Conservation (phyloP, 2,888 invertebrate species). For the Cenopis cana region DNA sequence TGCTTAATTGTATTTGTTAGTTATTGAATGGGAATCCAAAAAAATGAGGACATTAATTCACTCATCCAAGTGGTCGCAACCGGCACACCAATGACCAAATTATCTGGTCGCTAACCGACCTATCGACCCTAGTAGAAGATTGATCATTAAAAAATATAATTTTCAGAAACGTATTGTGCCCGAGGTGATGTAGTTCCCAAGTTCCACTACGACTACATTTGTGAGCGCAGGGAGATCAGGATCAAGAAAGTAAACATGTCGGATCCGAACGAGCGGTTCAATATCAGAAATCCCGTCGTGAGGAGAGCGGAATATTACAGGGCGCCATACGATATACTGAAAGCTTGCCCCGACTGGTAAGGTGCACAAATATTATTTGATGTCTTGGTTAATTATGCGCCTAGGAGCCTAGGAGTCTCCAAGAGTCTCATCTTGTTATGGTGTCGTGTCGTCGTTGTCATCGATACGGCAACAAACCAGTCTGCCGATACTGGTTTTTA, state of each 20-base stretch:
- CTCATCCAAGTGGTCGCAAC: too few species aligned
- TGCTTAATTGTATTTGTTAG: too few species aligned
- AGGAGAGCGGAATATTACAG: slow-evolving; percentile 78
- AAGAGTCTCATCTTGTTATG: too few species aligned
- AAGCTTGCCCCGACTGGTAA: slow-evolving; percentile 79
- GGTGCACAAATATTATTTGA: slow-evolving; percentile 31
- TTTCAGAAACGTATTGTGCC: slow-evolving; percentile 71
- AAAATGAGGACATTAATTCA: too few species aligned
- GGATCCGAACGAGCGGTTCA: slow-evolving; percentile 77
- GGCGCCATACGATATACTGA: slow-evolving; percentile 77
- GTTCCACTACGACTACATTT: slow-evolving; percentile 80
- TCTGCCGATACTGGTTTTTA: too few species aligned
- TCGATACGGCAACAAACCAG: too few species aligned
- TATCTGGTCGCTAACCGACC: too few species aligned
- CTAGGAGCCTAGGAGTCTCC: too few species aligned
- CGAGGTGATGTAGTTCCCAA: slow-evolving; percentile 74
- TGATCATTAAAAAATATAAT: background rate
- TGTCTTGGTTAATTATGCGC: background rate
- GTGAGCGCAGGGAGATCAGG: slow-evolving; percentile 73
- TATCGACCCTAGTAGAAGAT: too few species aligned
- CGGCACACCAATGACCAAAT: too few species aligned
- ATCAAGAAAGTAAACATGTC: slow-evolving; percentile 76
- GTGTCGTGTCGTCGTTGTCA: too few species aligned
- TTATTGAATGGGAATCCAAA: too few species aligned
- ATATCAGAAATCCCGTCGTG: slow-evolving; percentile 74